These are phyloP conservation scores for Drosophila ambigua DNA, from an alignment of 1,140 invertebrate genomes.

Conservation along the genomic window DNA sequence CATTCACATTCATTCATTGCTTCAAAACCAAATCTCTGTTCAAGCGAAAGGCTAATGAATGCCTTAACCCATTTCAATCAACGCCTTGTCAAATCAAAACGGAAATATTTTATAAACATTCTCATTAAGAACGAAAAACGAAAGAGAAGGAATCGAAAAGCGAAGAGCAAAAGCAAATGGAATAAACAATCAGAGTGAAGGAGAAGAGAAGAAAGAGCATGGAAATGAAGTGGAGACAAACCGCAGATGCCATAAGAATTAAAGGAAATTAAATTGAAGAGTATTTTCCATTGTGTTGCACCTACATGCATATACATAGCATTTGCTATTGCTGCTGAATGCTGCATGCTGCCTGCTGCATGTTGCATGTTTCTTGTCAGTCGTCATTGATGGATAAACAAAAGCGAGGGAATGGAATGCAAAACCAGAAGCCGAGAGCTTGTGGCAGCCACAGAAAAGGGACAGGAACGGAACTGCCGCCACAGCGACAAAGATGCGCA, in stretches of 20 bases:
- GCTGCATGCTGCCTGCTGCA: constrained; percentile 56
- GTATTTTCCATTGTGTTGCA: constrained; percentile 39
- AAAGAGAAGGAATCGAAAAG: not conserved
- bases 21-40: constrained; percentile 33
- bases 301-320: constrained; percentile 39
- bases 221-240: constrained; percentile 17
- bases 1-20: constrained; percentile 18
- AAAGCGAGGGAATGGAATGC: constrained; percentile 40
- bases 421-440: constrained; percentile 17
- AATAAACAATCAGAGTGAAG: constrained; percentile 24
- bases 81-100: constrained; percentile 66
- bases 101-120: constrained; percentile 81
- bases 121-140: constrained; percentile 41
- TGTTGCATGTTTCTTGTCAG: constrained; percentile 78
- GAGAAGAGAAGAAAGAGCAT: not conserved
- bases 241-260: constrained; percentile 49
- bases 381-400: constrained; percentile 78
- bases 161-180: constrained; percentile 13
- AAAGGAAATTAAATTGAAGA: constrained; percentile 76
- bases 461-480: constrained; percentile 37
- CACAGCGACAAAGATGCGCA: constrained; percentile 64
- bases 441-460: constrained; percentile 36
- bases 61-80: constrained; percentile 73
- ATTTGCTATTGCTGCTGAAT: constrained; percentile 16
- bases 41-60: constrained; percentile 52